Base-by-base conservation (phyloP, 2,888 invertebrate species). In the Nasonia oneida region DNA sequence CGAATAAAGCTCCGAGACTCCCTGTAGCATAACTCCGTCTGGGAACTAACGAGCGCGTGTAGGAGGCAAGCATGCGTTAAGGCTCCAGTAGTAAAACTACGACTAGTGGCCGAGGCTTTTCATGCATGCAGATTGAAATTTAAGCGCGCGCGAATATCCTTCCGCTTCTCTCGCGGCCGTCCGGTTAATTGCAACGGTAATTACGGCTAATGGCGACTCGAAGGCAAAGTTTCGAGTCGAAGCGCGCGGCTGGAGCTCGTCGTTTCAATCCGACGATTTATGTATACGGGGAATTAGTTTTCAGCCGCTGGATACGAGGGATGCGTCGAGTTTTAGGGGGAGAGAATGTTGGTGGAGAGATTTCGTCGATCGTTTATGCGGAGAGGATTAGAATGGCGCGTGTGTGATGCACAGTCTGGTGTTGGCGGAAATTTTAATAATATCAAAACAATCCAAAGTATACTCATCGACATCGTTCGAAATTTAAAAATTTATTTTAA, bases 151-250 rank as follows among this genome's bases (percentile, higher is more conserved):
- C 15, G 29, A 12, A 61, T n/a, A 61, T 61, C 50, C 29, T 23
- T 39, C 67, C 12, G 29, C 29, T 33, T 47, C 18, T 15, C 29
- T 57, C 81, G n/a, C n/a, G 53, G 23, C 53, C 81, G 42, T 47
- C 33, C 81, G 81, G 57, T 81, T 74, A 81, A 81, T 81, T 81
- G 73, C 73, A 61, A 73, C 57, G 61, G 73, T 73, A 67, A 81
- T 81, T 74, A 74, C 81, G 73, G 57, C n/a, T 74, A 74, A 81
- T 50, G 81, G 80, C 67, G 50, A 53, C 61, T 29, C 77, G 50
- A 77, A 77, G 53, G 61, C 77, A 61, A 77, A 77, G 57, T 73
- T 80, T 57, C 81, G 33, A 53, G n/a, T 57, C 81, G 29, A 29
- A 1, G 1, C 29, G 23, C 42, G 23, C 42, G 12, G 39, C 18